Percentiles rank a stretch among this genome's conserved stretches.
Conservation (phyloP, 2,888 invertebrate genomes). For the Erebia aethiops region DNA sequence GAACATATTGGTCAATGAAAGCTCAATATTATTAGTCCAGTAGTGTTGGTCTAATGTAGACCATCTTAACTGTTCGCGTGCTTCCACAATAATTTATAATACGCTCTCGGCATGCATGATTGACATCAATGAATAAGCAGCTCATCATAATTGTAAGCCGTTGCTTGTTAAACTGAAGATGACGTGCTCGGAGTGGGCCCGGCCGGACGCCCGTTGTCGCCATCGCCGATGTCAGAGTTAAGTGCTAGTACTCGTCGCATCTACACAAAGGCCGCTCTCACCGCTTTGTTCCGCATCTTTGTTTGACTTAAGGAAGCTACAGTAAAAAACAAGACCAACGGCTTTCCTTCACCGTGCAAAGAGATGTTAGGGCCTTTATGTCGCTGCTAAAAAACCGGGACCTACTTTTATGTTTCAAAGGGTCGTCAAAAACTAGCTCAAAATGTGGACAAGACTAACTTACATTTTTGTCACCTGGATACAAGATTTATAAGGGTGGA, state of each 20-base stretch:
- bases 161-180: conserved; percentile 34
- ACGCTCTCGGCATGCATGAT: conserved; percentile 2
- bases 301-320: conserved; percentile 71
- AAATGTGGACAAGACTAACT: neutral
- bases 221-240: conserved; percentile 69
- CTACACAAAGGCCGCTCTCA: conserved; percentile 77
- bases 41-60: neutral
- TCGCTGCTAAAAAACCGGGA: neutral
- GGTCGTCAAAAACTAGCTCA: conserved; percentile 8
- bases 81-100: neutral
- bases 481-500: neutral
- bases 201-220: conserved; percentile 48
- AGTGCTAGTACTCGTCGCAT: conserved; percentile 70
- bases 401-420: conserved; percentile 7
- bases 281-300: conserved; percentile 80
- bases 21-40: neutral
- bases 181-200: conserved; percentile 28
- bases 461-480: neutral
- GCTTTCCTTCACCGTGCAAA: conserved; percentile 30
- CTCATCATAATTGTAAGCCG: conserved; percentile 22
- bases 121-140: conserved; percentile 20
- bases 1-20: too few relatives aligned
- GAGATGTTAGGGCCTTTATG: conserved; percentile 18
- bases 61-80: conserved; percentile 1
- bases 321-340: conserved; percentile 61